Evolutionary conservation across 2,888 invertebrate genomes (phyloP).

Genomic region (Diabrotica balteata): DNA sequence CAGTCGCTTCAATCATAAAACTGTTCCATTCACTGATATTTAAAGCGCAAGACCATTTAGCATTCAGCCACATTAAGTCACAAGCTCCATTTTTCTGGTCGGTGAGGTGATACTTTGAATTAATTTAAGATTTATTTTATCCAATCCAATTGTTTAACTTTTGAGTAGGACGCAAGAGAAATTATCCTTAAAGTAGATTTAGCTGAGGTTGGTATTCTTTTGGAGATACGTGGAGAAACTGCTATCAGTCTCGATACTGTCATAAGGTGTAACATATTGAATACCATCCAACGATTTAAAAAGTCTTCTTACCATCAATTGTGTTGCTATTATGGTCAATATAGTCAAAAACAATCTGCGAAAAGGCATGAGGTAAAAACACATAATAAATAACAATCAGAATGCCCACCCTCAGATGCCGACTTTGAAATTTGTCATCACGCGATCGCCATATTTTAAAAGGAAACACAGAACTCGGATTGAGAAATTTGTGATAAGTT

Average conservation of each 20-base stretch:
- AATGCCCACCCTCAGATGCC: too few species aligned
- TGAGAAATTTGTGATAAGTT: too few species aligned
- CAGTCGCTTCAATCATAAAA: conserved; percentile 10
- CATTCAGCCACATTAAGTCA: conserved; percentile 20
- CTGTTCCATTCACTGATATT: conserved; percentile 19
- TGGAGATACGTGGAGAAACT: not conserved
- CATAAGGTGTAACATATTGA: conserved; percentile 5
- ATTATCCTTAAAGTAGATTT: not conserved
- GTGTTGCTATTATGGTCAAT: too few species aligned
- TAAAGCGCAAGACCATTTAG: conserved; percentile 19
- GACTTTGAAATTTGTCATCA: too few species aligned
- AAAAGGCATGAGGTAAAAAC: not conserved
- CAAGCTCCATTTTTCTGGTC: not conserved
- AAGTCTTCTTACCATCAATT: conserved; percentile 9
- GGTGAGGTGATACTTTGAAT: not conserved
- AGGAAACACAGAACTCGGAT: too few species aligned
- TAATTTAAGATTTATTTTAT: not conserved
- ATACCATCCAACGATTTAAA: conserved; percentile 19
- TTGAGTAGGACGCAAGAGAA: not conserved
- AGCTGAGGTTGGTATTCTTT: not conserved
- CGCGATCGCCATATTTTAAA: too few species aligned
- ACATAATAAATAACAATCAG: too few species aligned
- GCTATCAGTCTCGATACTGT: not conserved
- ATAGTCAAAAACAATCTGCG: too few species aligned
- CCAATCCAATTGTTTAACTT: not conserved